Percentiles rank a stretch among this genome's conserved stretches.
These are phyloP conservation scores for Yponomeuta cagnagella DNA, from an alignment of 2,888 invertebrate species.

Conservation along the genomic window DNA sequence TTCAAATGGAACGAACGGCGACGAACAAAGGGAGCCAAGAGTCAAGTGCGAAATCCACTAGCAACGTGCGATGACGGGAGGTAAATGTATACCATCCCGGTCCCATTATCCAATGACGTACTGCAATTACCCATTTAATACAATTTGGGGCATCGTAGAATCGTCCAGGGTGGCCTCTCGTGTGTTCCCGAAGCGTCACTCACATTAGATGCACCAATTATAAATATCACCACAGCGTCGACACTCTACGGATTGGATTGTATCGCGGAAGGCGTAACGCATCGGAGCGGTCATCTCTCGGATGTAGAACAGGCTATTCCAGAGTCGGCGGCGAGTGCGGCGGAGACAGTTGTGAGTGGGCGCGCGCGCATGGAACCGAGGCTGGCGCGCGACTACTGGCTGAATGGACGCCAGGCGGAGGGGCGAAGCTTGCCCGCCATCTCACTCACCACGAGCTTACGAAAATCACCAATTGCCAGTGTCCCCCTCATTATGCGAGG, in stretches of 20 bases:
- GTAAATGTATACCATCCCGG: conserved; percentile 60
- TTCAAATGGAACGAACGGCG: conserved; percentile 46
- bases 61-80: conserved; percentile 48
- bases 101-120: conserved; percentile 75
- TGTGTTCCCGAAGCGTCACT: conserved; percentile 62
- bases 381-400: conserved; percentile 69
- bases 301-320: conserved; percentile 58
- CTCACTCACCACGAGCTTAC: conserved; percentile 70
- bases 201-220: conserved; percentile 68
- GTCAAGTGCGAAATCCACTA: conserved; percentile 64
- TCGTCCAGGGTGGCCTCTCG: conserved; percentile 56
- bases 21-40: conserved; percentile 56
- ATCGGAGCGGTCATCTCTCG: conserved; percentile 47
- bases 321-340: conserved; percentile 39
- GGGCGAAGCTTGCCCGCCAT: conserved; percentile 58
- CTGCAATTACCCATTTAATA: conserved; percentile 74
- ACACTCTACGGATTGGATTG: conserved; percentile 18
- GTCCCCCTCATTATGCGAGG: conserved; percentile 48
- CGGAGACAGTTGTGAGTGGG: conserved; percentile 46
- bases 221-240: conserved; percentile 55
- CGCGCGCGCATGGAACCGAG: conserved; percentile 69
- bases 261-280: conserved; percentile 51
- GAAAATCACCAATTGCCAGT: conserved; percentile 66
- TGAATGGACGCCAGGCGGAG: conserved; percentile 67
- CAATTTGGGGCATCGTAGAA: conserved; percentile 70